Evolutionary conservation across 2,113 vertebrate genomes (phyloP).

Genomic region (Chrysemys picta): DNA sequence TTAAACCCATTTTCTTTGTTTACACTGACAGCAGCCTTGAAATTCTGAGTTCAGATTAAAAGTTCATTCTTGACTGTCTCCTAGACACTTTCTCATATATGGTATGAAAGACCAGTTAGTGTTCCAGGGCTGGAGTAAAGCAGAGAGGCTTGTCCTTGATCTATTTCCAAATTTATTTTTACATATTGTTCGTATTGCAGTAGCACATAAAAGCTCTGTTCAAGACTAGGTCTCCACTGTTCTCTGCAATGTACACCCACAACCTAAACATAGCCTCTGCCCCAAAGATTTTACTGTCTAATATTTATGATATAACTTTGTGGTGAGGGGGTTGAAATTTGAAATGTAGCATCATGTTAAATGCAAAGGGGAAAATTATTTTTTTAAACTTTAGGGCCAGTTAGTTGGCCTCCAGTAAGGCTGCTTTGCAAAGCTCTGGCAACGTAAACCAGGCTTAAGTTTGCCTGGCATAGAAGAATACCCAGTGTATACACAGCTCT

Average conservation of each 20-base stretch:
- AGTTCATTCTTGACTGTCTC: not conserved
- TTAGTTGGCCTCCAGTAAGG: not conserved
- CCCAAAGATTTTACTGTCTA: not conserved
- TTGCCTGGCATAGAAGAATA: no score
- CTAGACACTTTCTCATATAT: not conserved
- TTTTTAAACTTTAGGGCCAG: not conserved
- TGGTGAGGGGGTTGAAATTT: not conserved
- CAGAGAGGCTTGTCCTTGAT: not conserved
- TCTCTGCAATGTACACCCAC: accelerated
- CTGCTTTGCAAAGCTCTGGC: not conserved
- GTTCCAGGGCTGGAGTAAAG: not conserved
- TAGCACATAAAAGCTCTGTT: not conserved
- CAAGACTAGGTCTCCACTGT: not conserved
- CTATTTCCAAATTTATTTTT: not conserved
- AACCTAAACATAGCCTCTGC: not conserved
- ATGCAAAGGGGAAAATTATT: accelerated
- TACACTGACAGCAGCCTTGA: conserved; percentile 20
- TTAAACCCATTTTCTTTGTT: not conserved
- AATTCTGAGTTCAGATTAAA: not conserved
- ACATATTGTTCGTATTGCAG: not conserved
- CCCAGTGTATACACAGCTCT: not conserved
- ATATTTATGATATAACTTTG: not conserved
- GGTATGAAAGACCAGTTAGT: not conserved
- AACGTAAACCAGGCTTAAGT: conserved; percentile 5
- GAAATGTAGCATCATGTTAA: not conserved